phyloP scores from a whole-genome alignment of 2,888 invertebrate genomes.

The Oligia latruncula region DNA sequence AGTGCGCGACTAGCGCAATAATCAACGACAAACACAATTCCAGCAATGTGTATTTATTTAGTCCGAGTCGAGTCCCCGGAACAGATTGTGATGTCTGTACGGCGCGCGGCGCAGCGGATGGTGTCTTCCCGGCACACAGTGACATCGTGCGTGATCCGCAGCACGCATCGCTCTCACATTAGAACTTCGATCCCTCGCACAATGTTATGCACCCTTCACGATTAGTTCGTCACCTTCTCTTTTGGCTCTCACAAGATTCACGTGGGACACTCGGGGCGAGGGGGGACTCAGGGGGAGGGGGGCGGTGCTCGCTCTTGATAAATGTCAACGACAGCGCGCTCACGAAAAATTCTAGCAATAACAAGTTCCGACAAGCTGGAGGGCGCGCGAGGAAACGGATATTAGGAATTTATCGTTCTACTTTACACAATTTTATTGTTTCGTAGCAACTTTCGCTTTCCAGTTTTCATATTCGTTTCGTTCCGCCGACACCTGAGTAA shows the following conservation, averaged over 20 bases:
- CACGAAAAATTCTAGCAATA: slow-evolving; percentile 58
- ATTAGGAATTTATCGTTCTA: slow-evolving; percentile 63
- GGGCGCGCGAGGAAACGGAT: slow-evolving; percentile 36
- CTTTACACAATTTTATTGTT: slow-evolving; percentile 64
- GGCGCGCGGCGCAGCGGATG: neutral
- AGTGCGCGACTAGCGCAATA: neutral
- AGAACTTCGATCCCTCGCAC: neutral
- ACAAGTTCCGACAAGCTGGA: slow-evolving; percentile 57
- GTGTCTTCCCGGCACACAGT: neutral
- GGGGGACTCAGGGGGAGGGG: neutral
- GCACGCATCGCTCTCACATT: slow-evolving; percentile 1
- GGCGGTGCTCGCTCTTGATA: slow-evolving; percentile 39
- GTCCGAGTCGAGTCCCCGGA: neutral
- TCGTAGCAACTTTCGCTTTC: slow-evolving; percentile 51
- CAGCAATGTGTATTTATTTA: neutral
- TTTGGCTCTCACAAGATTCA: neutral
- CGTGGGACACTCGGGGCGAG: too few relatives aligned
- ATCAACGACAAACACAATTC: neutral
- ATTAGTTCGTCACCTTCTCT: slow-evolving; percentile 32
- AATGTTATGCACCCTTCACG: slow-evolving; percentile 22
- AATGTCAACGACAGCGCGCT: slow-evolving; percentile 54
- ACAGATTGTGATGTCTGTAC: neutral
- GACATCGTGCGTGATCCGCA: neutral
- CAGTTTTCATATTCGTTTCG: slow-evolving; percentile 44
- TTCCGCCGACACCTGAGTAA: slow-evolving; percentile 40